Percentiles rank a stretch among this genome's conserved stretches.
Conservation (phyloP, 2,888 invertebrate genomes). For the Syrphus vitripennis region DNA sequence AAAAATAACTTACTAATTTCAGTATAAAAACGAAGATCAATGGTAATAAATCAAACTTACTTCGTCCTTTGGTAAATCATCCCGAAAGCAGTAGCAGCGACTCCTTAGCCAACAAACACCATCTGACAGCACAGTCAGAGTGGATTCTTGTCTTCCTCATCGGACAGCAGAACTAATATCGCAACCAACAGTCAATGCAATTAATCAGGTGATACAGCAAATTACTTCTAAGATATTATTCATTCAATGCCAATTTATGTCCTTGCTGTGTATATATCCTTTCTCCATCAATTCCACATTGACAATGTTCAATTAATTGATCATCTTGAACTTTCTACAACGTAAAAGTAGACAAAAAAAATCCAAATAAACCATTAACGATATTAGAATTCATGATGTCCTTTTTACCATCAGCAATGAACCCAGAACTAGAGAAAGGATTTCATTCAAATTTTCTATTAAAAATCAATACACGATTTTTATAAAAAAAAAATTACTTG, state of each 20-base stretch:
- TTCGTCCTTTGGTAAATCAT: neutral
- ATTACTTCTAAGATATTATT: conserved; percentile 29
- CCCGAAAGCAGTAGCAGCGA: neutral
- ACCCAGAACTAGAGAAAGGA: neutral
- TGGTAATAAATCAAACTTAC: conserved; percentile 43
- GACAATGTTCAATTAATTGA: conserved; percentile 1
- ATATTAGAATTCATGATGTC: conserved; percentile 6
- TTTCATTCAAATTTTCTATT: neutral
- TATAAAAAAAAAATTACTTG: neutral
- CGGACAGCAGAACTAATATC: conserved; percentile 40
- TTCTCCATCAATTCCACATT: neutral
- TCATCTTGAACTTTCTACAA: conserved; percentile 2
- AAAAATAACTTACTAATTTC: neutral
- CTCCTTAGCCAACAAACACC: neutral
- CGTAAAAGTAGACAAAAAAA: neutral
- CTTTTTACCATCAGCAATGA: neutral
- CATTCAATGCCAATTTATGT: conserved; percentile 18
- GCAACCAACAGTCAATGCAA: conserved; percentile 48
- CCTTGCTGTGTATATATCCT: conserved; percentile 14
- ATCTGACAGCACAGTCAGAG: neutral
- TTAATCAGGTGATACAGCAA: conserved; percentile 58
- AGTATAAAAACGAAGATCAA: conserved; percentile 3
- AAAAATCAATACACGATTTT: neutral
- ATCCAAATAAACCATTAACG: conserved; percentile 2
- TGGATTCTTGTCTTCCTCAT: conserved; percentile 1